Evolutionary conservation across 1,140 invertebrate species (phyloP), one percentile per base, ranked within the genome.

Genomic region (Eriocheir sinensis): DNA sequence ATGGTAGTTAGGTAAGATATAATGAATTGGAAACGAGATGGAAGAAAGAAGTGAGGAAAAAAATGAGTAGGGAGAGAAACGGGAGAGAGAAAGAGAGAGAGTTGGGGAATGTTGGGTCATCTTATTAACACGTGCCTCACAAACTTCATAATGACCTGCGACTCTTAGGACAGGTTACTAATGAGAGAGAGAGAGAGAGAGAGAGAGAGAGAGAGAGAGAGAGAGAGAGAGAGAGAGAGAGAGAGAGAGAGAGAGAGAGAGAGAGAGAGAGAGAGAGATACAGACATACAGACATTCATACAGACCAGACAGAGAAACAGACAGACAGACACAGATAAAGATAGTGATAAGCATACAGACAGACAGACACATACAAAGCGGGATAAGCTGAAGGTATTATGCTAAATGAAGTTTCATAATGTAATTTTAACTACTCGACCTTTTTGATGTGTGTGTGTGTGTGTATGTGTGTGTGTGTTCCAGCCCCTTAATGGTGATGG

Each of bases 131-230:
- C 81, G 38, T 85, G 4, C 81, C 32, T 36, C 38, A 15, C 81
- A 41, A 85, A 85, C 17, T 38, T 38, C 27, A 72, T 72, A 72
- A 72, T 72, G 27, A n/a, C 60, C 60, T 72, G 60, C 60, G 60
- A 72, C 60, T 72, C 60, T n/a, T n/a, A 72, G 60, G 60, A 72
- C 60, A 72, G 60, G 60, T 72, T 72, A 72, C 60, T 72, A 72
- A 72, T 72, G 60, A 72, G 60, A 60, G 21, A 60, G 53, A 60
- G 60, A 72, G 60, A 72, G 60, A 72, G 60, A 72, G 60, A 72
- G 60, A 72, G 60, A 72, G 60, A 72, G 27, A 72, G 60, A 72
- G 60, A 72, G 60, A 72, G 60, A 72, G 60, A 72, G 60, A 72
- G 60, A 72, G 60, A 72, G 60, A 72, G 60, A 72, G 60, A 72